Evolutionary conservation across 1,140 invertebrate species (phyloP), one percentile per base, ranked within the genome.

Genomic region (Halictus rubicundus): DNA sequence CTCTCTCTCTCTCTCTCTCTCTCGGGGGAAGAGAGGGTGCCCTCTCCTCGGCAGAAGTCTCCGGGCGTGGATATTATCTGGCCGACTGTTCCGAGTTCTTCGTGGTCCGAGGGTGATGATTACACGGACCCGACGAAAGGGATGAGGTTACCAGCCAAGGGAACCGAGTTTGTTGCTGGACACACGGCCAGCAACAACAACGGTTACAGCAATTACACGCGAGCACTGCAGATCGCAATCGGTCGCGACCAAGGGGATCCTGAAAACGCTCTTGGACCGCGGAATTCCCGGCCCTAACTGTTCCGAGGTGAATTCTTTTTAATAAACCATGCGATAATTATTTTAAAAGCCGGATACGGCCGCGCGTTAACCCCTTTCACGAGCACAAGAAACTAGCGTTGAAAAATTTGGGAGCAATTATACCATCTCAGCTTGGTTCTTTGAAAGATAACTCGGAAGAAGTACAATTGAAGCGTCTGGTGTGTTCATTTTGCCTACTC

Each of bases 201-300:
- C 60, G 59, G 60, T 64, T 64, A 78, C 42, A 42, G 68, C 68
- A 78, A 78, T 78, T 78, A 78, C 46, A 42, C 27, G 46, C 25
- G 57, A 59, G 32, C 12, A 52, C 46, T 1, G 49, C 39, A 63
- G 68, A 69, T 78, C 76, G 59, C 46, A 54, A 78, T 70, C 76
- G 70, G 2, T 46, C 42, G 42, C 42, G 42, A 46, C 42, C 10
- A 46, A 46, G 2, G 2, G 10, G 10, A 12, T 10, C 14, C 42
- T 14, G 10, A 10, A 14, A 46, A 14, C 42, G 9, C 10, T 12
- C 10, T 12, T 9, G 1, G 12, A 3, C 42, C 42, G 12, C 42
- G 42, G 42, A 12, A 46, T 12, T 46, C 42, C 9, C 42, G 9
- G 10, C 2, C 2, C 42, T 12, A 46, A 46, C 9, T 46, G 42